Conservation (phyloP, 2,113 vertebrate genomes). For the Vulpes vulpes region DNA sequence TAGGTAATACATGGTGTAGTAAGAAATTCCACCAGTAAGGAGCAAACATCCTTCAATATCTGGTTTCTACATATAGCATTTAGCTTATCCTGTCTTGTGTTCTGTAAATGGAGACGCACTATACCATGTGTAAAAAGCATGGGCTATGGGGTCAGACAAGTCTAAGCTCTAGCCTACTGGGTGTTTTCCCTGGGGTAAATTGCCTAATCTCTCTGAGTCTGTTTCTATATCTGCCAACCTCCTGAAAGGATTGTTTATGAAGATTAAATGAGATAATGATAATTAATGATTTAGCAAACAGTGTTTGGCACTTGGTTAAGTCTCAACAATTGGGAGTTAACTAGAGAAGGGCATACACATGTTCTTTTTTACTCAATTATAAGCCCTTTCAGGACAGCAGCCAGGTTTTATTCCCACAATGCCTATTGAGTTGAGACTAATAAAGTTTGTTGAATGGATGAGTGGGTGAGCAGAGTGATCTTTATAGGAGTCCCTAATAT, state of each 20-base stretch:
- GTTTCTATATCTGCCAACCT: background rate
- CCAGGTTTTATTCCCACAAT: background rate
- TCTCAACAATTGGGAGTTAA: background rate
- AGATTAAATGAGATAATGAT: constrained; percentile 21
- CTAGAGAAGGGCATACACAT: background rate
- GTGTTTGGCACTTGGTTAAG: constrained; percentile 8
- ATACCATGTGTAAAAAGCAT: background rate
- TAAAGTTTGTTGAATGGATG: background rate
- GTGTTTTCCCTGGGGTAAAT: background rate
- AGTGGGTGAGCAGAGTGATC: background rate
- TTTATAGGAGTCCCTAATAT: background rate
- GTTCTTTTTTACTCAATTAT: background rate
- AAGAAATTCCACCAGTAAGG: background rate
- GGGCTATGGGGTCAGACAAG: background rate
- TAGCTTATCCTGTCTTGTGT: background rate
- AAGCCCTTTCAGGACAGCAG: background rate
- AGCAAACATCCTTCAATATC: background rate
- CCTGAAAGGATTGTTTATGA: background rate
- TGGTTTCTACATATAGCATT: background rate
- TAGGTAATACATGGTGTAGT: background rate
- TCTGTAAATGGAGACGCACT: background rate
- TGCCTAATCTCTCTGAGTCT: constrained; percentile 47
- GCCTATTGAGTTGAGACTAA: background rate
- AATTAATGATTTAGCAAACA: constrained; percentile 8
- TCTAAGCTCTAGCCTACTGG: background rate